A percentile compares a stretch with the other conserved stretches of the same genome.
These are phyloP conservation scores for Trissolcus basalis DNA, from an alignment of 1,140 invertebrate species.

Conservation along the genomic window DNA sequence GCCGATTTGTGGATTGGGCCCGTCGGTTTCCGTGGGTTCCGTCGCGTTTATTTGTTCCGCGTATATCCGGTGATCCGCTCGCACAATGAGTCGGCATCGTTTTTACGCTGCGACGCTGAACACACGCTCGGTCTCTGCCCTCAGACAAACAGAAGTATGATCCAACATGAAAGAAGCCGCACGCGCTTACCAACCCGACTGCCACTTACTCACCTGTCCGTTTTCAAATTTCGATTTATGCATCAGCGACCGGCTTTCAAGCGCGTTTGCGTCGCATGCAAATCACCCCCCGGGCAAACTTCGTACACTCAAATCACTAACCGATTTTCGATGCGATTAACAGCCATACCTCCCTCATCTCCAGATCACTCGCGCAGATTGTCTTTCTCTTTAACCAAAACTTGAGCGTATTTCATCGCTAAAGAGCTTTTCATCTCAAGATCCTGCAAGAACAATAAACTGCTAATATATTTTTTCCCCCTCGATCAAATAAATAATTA, in stretches of 20 bases:
- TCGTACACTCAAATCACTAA: too few species aligned
- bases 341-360: too few species aligned
- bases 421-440: too few species aligned
- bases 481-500: too few species aligned
- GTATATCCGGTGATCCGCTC: conserved; percentile 57
- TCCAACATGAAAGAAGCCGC: conserved; percentile 60
- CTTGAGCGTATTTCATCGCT: too few species aligned
- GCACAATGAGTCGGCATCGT: conserved; percentile 56
- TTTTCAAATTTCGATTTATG: conserved; percentile 62
- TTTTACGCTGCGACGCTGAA: conserved; percentile 52
- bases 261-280: conserved; percentile 49
- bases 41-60: conserved; percentile 30
- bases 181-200: conserved; percentile 14
- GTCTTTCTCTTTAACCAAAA: too few species aligned
- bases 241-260: conserved; percentile 34
- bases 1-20: conserved; percentile 15
- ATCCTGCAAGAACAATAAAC: too few species aligned
- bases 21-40: conserved; percentile 19
- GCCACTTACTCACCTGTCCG: conserved; percentile 59
- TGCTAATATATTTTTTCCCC: too few species aligned
- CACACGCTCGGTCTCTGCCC: conserved; percentile 40
- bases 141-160: conserved; percentile 63
- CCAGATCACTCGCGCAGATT: too few species aligned
- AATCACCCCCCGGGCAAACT: conserved; percentile 22
- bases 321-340: too few species aligned